These are phyloP conservation scores for Spialia ferax DNA, from an alignment of 2,888 invertebrate genomes.

Conservation along the genomic window DNA sequence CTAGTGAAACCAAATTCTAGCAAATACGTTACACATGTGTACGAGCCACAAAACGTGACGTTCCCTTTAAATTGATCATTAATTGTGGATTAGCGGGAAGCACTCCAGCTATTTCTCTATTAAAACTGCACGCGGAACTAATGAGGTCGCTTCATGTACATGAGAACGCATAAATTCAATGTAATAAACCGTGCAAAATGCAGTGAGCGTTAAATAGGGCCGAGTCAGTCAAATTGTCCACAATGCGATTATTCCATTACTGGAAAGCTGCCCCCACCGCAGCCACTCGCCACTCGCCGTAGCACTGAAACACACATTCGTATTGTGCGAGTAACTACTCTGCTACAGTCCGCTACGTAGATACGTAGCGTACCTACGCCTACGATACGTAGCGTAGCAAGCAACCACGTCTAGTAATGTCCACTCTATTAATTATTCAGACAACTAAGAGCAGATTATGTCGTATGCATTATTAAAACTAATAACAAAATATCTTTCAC, in stretches of 20 bases:
- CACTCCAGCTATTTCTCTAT: slow-evolving; percentile 67
- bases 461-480: slow-evolving; percentile 35
- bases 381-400: background rate
- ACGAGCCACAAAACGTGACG: slow-evolving; percentile 33
- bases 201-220: slow-evolving; percentile 76
- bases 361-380: too few species aligned
- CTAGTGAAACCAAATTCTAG: slow-evolving; percentile 31
- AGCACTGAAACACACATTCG: slow-evolving; percentile 51
- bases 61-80: slow-evolving; percentile 38
- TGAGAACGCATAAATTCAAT: slow-evolving; percentile 81
- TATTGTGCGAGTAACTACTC: slow-evolving; percentile 21
- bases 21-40: slow-evolving; percentile 26
- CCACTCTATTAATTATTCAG: slow-evolving; percentile 45
- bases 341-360: slow-evolving; percentile 27
- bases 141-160: slow-evolving; percentile 75
- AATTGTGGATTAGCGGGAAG: slow-evolving; percentile 42
- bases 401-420: slow-evolving; percentile 39
- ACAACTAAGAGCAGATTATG: slow-evolving; percentile 42
- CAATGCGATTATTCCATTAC: slow-evolving; percentile 83
- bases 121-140: slow-evolving; percentile 75
- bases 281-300: slow-evolving; percentile 42
- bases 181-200: slow-evolving; percentile 68
- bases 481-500: slow-evolving; percentile 27
- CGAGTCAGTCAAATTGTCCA: slow-evolving; percentile 81
- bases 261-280: slow-evolving; percentile 57